Evolutionary conservation across 2,113 vertebrate species (phyloP).

Genomic region (Rhabdornis inornatus): DNA sequence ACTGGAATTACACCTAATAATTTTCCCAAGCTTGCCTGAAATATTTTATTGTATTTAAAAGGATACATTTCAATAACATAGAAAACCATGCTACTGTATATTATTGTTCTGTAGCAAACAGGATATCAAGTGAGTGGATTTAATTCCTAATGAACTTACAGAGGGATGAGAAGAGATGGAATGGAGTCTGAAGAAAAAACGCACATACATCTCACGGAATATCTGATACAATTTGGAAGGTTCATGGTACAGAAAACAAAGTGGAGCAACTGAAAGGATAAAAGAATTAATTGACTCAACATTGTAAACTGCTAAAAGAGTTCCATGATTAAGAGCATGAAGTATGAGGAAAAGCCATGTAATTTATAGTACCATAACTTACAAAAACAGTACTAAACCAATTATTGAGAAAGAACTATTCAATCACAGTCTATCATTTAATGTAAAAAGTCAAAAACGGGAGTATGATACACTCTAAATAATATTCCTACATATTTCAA

Average conservation of each 20-base stretch:
- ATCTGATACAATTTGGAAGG: conserved; percentile 93
- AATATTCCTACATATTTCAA: neutral
- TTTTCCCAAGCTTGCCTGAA: neutral
- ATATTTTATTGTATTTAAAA: neutral
- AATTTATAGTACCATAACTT: neutral
- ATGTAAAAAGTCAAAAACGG: neutral
- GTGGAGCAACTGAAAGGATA: conserved; percentile 88
- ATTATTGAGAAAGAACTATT: neutral
- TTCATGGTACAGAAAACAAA: conserved; percentile 97
- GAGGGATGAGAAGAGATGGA: conserved; percentile 94
- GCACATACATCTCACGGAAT: conserved; percentile 96
- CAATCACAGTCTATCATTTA: neutral
- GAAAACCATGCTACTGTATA: neutral
- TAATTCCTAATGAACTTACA: conserved; percentile 77
- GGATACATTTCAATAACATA: neutral
- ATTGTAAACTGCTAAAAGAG: neutral
- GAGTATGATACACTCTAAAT: neutral
- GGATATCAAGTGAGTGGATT: neutral
- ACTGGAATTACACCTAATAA: neutral
- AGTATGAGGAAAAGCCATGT: neutral
- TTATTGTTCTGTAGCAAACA: conserved; percentile 13
- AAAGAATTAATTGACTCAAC: conserved; percentile 47
- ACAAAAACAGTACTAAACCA: neutral
- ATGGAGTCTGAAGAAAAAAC: conserved; percentile 97
- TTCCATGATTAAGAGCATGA: conserved; percentile 17